phyloP scores from a whole-genome alignment of 2,797 vertebrate genomes.

The Sibirionetta formosa region DNA sequence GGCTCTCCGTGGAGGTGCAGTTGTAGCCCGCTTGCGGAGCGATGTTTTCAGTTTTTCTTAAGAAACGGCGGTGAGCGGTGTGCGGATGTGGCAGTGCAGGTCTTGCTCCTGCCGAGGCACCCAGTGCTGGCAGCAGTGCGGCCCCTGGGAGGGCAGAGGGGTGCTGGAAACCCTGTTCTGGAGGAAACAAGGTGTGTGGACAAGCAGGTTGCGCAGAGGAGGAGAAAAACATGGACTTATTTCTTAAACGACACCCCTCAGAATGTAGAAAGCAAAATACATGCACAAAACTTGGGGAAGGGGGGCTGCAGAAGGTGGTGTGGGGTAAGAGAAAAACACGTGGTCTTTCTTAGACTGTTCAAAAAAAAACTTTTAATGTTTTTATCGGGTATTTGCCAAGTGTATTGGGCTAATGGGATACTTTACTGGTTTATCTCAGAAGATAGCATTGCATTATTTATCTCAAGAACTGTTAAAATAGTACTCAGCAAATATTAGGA shows the following conservation, averaged over 20 bases:
- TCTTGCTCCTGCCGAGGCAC: not conserved
- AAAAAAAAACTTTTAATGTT: not conserved
- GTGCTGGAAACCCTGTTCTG: fast-evolving
- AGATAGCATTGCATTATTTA: not conserved
- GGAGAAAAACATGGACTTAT: not conserved
- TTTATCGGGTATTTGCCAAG: not conserved
- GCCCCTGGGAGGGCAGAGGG: not conserved
- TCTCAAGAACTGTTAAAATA: not conserved
- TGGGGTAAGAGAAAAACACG: fast-evolving
- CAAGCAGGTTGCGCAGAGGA: not conserved
- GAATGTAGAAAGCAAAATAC: not conserved
- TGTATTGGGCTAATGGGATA: not conserved
- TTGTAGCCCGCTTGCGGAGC: not conserved
- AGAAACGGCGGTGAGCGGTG: fast-evolving
- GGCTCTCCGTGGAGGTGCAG: not conserved
- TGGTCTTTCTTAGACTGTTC: not conserved
- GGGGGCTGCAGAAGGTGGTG: fast-evolving
- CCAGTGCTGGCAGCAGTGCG: not conserved
- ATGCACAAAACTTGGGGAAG: too few species aligned
- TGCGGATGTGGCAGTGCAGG: too few species aligned
- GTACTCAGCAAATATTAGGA: not conserved
- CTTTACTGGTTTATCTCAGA: not conserved
- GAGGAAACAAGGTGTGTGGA: too few species aligned
- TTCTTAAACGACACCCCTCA: too few species aligned
- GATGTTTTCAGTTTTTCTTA: fast-evolving